These are phyloP conservation scores for Excalfactoria chinensis DNA, from an alignment of 2,113 vertebrate genomes.

Conservation along the genomic window DNA sequence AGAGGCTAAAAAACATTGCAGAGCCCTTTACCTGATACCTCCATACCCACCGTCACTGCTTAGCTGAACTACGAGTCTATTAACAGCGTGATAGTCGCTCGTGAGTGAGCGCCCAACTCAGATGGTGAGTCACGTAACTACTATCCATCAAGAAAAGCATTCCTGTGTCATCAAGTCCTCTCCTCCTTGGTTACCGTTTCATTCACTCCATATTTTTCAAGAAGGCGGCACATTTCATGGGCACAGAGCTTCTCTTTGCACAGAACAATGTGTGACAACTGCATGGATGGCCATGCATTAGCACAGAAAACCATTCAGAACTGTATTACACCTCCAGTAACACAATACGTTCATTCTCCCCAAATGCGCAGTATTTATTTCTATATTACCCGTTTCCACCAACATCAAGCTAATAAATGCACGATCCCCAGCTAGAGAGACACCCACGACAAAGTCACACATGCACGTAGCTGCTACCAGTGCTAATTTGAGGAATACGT, in stretches of 20 bases:
- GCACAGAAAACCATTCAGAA: background rate
- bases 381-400: conserved; percentile 6
- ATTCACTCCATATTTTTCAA: background rate
- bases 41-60: background rate
- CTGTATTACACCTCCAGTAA: background rate
- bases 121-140: background rate
- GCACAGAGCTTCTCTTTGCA: background rate
- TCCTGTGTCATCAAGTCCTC: background rate
- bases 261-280: background rate
- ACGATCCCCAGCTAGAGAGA: background rate
- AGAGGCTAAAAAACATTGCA: fast-evolving
- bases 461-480: background rate
- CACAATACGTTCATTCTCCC: background rate
- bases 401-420: conserved; percentile 23
- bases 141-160: background rate
- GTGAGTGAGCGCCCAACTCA: background rate
- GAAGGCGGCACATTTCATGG: background rate
- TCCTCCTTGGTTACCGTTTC: background rate
- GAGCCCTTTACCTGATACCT: background rate
- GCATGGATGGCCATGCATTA: background rate
- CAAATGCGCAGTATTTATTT: conserved; percentile 14
- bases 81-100: background rate
- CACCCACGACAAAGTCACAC: conserved; percentile 15
- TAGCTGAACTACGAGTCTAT: background rate
- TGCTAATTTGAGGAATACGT: conserved; percentile 27